Evolutionary conservation across 2,888 invertebrate genomes (phyloP), one percentile per base, ranked within the genome.

Genomic region (Cecidostiba fungosa): DNA sequence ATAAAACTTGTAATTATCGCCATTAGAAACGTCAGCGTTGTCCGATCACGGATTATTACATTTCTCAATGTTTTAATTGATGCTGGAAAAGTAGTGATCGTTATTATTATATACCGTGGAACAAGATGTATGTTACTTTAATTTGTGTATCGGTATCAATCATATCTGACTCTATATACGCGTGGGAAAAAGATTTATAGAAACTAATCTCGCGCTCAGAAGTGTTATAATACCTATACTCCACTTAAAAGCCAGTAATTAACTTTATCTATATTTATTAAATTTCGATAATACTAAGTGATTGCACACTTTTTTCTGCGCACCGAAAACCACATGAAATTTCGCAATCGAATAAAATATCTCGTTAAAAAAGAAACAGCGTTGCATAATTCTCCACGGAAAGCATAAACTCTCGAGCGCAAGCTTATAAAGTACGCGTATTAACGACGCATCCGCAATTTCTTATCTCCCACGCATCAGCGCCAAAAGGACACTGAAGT

Each of bases 1-100:
- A 78, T 50, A 78, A 50, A 78, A 69, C 78, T 66, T 78, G 78
- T 47, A 78, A 78, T 78, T 78, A 50, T 78, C 78, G 32, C n/a
- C n/a, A 50, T 78, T 39, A 77, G 62, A 77, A 77, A 43, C 43
- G 47, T 50, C 50, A 16, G 14, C 29, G n/a, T 0, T 1, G 36
- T 10, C 43, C n/a, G n/a, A 39, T 72, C 39, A 12, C 23, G n/a
- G 39, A 72, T 72, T 43, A 43, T 10, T n/a, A n/a, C n/a, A 43
- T 43, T 72, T 43, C 39, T 72, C 36, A 72, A 72, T 23, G 36
- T 39, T 72, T n/a, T 23, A 72, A 72, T 66, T 66, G 29, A 66
- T 66, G 29, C 3, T 66, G 66, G 66, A 66, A 32, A 32, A 66
- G 19, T 26, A 66, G 19, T 26, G 66, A 29, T 66, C 14, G 29